Base-by-base conservation (phyloP, 2,888 invertebrate genomes). In the Eristalis arbustorum region DNA sequence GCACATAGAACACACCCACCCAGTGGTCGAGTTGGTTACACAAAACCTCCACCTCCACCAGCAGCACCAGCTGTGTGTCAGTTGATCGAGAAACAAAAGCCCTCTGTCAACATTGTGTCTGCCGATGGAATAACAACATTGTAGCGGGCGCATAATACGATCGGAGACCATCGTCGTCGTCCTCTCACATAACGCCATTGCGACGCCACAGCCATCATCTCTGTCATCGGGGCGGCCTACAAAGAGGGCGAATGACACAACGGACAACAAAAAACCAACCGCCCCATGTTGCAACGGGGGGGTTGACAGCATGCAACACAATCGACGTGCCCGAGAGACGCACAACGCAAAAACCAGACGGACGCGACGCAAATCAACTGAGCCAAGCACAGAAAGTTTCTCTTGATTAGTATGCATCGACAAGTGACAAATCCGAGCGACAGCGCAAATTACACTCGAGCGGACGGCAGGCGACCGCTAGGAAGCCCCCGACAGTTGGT, bases 331-430 rank as follows among this genome's bases (percentile, higher is more conserved):
- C 79, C 74, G 61, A 79, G 63, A 72, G 28, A 40, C n/a, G 59
- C 59, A n/a, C n/a, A 42, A 72, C 40, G 42, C 37, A 63, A 63
- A 74, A 37, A 31, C 28, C 57, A 67, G 34, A 68, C 18, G 40
- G 31, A 31, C 6, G n/a, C n/a, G 40, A 42, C 63, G 63, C 63
- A 64, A 68, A 67, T 79, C 22, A 5, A 37, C 28, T 22, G 31
- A 49, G 31, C 31, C 49, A 66, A 66, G 31, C 22, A 67, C 31
- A 64, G 61, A 71, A 71, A 66, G 56, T 77, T 85, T 78, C 85
- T 34, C 85, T 85, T 85, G 77, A 85, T 85, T 85, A 85, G 77
- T 82, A 82, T 85, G 85, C 85, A 77, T 78, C 85, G 74, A 85
- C 82, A 78, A 79, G 82, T 85, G 85, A 85, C 82, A 85, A 81